Evolutionary conservation across 2,113 vertebrate species (phyloP), one percentile per base, ranked within the genome.

Genomic region (Phaetusa simplex): DNA sequence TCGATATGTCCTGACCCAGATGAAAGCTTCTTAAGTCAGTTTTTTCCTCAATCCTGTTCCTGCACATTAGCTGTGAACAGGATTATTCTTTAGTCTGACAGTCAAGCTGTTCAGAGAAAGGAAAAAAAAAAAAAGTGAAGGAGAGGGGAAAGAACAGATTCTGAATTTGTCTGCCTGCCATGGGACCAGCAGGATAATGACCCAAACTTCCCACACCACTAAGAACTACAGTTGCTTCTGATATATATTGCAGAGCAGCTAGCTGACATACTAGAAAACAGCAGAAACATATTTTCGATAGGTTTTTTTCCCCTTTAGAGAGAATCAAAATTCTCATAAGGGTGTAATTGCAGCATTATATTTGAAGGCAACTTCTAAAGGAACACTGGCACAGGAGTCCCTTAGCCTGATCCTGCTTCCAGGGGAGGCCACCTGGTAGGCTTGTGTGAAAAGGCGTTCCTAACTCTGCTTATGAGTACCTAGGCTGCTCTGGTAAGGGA

Each of bases 31-130:
- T 97, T 98, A 98, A 98, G 50, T 90, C 95, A 96, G 42, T 97
- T 98, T 97, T 97, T 90, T 82, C n/a, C 83, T 96, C 96, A 97
- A 94, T 97, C 97, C 94, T 97, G 96, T 98, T 98, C 97, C 90
- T 97, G 43, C 95, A 97, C 95, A 96, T 98, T 98, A 98, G 91
- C 96, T 98, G 95, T 93, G 96, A 98, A 97, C 87, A 91, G 93
- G 97, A 98, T 98, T 98, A 98, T 98, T 97, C 96, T 96, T 93
- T 87, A 96, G 96, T 69, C 93, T 98, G 95, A 92, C 97, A 96
- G 95, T 98, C 97, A 98, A 94, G 92, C 93, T 96, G 93, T 96
- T 97, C 95, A 93, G 91, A 90, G 84, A 58, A 96, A 97, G 29
- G 27, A 52, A 29, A 30, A 56, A 29, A 66, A 69, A 55, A 18